A percentile compares a stretch with the other conserved stretches of the same genome.
Evolutionary conservation across 2,888 invertebrate genomes (phyloP).

Genomic region (Melanostoma scalare): DNA sequence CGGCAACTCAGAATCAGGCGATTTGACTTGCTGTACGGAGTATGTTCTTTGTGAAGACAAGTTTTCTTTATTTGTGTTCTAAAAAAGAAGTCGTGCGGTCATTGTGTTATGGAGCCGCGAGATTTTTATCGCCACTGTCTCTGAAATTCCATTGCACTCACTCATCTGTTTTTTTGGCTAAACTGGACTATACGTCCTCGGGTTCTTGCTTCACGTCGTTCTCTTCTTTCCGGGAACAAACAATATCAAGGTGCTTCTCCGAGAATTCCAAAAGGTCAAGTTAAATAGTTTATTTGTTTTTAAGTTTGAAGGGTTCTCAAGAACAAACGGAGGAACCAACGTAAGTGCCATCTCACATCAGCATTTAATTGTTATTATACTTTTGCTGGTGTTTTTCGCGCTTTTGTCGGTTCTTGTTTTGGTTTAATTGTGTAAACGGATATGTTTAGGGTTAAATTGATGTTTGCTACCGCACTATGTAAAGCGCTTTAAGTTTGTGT

Average conservation of each 20-base stretch:
- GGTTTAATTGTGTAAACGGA: constrained; percentile 51
- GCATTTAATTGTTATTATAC: constrained; percentile 42
- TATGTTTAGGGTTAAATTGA: constrained; percentile 44
- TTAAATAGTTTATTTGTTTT: not conserved
- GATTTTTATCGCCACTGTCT: constrained; percentile 24
- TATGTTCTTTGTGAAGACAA: not conserved
- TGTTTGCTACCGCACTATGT: constrained; percentile 28
- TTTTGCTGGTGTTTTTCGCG: constrained; percentile 29
- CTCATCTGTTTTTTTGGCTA: constrained; percentile 26
- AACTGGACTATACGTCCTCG: constrained; percentile 29
- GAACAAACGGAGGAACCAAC: constrained; percentile 47
- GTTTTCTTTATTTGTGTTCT: not conserved
- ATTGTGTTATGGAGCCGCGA: not conserved
- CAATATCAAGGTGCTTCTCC: constrained; percentile 44
- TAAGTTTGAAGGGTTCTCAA: constrained; percentile 28
- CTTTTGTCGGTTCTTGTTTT: constrained; percentile 18
- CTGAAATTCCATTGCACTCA: constrained; percentile 40
- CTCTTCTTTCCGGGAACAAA: constrained; percentile 22
- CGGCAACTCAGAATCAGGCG: too few species aligned
- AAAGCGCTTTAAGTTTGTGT: constrained; percentile 23
- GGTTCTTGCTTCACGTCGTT: constrained; percentile 19
- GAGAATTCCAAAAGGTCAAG: constrained; percentile 57
- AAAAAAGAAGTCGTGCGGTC: too few species aligned
- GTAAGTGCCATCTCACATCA: constrained; percentile 50
- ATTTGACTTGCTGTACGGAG: constrained; percentile 4